Percentiles rank a stretch among this genome's conserved stretches.
These are phyloP conservation scores for Raja brachyura DNA, from an alignment of 2,113 vertebrate species.

Conservation along the genomic window DNA sequence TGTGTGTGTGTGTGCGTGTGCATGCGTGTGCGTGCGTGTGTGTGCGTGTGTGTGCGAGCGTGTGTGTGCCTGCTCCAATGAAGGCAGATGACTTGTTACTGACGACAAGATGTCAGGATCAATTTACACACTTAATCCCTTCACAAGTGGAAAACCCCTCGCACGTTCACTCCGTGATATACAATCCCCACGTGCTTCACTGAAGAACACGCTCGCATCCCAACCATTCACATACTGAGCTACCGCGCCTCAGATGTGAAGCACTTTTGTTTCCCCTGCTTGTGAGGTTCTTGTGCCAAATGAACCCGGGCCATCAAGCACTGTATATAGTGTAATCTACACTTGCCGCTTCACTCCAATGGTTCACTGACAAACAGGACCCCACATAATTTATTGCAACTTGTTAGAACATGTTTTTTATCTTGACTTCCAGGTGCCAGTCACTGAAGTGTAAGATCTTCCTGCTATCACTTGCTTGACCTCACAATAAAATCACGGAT, in stretches of 20 bases:
- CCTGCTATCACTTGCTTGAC: neutral
- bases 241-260: neutral
- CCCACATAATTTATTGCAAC: constrained; percentile 10
- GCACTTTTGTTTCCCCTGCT: constrained; percentile 13
- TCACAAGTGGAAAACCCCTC: constrained; percentile 40
- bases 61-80: constrained; percentile 40
- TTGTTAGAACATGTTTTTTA: neutral
- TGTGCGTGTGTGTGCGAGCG: constrained; percentile 34
- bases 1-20: too few relatives aligned
- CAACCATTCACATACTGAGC: neutral
- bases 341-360: neutral
- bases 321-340: neutral
- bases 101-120: constrained; percentile 49
- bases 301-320: neutral
- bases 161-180: neutral
- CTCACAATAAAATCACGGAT: neutral
- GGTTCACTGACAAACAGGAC: neutral
- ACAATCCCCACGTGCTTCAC: constrained; percentile 19
- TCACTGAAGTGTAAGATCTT: neutral
- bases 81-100: constrained; percentile 40
- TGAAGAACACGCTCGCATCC: constrained; percentile 1
- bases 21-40: too few relatives aligned
- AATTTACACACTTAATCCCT: constrained; percentile 44
- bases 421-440: neutral
- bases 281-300: neutral